These are phyloP conservation scores for Heliconius hewitsoni DNA, from an alignment of 1,140 invertebrate genomes.

Conservation along the genomic window DNA sequence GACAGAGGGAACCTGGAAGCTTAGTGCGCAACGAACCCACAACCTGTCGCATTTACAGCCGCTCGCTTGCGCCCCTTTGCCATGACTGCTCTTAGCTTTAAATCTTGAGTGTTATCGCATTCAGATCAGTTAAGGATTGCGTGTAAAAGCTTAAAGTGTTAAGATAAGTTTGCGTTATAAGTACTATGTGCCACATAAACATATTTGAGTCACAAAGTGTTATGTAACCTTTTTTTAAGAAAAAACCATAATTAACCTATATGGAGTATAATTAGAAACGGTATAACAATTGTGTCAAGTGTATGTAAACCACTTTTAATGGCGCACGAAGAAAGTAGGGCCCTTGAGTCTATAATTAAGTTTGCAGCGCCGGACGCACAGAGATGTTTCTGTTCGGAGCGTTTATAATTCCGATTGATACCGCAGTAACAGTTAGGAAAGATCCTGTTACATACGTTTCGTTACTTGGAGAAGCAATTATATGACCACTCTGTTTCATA, in stretches of 20 bases:
- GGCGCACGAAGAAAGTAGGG: constrained; percentile 46
- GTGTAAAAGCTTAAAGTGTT: constrained; percentile 8
- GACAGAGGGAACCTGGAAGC: no score
- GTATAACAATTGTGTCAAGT: constrained; percentile 42
- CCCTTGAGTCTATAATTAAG: constrained; percentile 54
- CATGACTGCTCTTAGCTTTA: neutral
- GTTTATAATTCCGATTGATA: constrained; percentile 32
- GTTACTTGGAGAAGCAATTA: neutral
- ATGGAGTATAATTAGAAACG: constrained; percentile 27
- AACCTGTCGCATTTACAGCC: no score
- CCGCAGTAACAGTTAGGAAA: constrained; percentile 19
- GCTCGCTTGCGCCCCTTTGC: no score
- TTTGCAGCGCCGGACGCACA: constrained; percentile 46
- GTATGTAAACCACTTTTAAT: constrained; percentile 48
- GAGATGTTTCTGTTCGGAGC: constrained; percentile 40
- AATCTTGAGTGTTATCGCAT: constrained; percentile 13
- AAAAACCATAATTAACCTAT: constrained; percentile 7
- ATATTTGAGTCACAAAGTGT: neutral
- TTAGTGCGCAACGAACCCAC: no score
- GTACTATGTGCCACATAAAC: neutral
- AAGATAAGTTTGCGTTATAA: neutral
- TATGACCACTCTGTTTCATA: neutral
- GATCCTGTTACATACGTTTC: constrained; percentile 12
- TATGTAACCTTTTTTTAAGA: neutral
- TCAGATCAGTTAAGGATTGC: neutral